Evolutionary conservation across 2,797 vertebrate genomes (phyloP), one percentile per base, ranked within the genome.

Genomic region (Gallinago solitaria): DNA sequence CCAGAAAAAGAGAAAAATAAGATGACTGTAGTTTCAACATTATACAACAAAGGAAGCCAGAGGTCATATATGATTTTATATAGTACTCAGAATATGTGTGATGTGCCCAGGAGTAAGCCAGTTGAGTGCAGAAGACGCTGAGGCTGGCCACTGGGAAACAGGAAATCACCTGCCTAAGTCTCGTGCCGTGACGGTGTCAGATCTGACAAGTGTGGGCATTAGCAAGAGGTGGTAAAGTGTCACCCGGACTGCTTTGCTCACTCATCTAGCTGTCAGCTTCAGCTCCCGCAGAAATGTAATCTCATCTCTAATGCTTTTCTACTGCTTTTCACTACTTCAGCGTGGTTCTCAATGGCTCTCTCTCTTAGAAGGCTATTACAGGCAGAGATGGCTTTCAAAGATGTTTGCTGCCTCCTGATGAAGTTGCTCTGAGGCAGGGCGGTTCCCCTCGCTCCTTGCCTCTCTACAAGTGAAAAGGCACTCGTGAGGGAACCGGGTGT

Each of bases 131-230:
- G 30, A 39, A 84, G 82, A 61, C 33, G 30, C 27, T 37, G 37
- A 64, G 56, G 16, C 5, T 47, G 54, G 23, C 14, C 41, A 20
- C 41, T 73, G 32, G 32, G 33, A 76, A 56, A 32, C 9, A 28
- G 30, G 28, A 64, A 78, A 69, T 54, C 14, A 16, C 3, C 2
- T 32, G 30, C 20, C 64, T 19, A 24, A 41, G 16, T 14, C 21
- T 69, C 0, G 0, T 61, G 39, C 45, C 48, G 25, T 47, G 53
- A 16, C 9, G 8, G 23, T 33, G 28, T 84, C 33, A 84, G 12
- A 54, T 33, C 19, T 9, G 37, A 50, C 10, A 60, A 48, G 54
- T 4, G 8, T 6, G 15, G 13, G 3, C 37, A 14, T 76, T 35
- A 54, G 6, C 37, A 27, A 54, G 51, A 51, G 21, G 35, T 45